These are phyloP conservation scores for Parapristionchus giblindavisi DNA, from an alignment of 2,888 invertebrate species.

Conservation along the genomic window DNA sequence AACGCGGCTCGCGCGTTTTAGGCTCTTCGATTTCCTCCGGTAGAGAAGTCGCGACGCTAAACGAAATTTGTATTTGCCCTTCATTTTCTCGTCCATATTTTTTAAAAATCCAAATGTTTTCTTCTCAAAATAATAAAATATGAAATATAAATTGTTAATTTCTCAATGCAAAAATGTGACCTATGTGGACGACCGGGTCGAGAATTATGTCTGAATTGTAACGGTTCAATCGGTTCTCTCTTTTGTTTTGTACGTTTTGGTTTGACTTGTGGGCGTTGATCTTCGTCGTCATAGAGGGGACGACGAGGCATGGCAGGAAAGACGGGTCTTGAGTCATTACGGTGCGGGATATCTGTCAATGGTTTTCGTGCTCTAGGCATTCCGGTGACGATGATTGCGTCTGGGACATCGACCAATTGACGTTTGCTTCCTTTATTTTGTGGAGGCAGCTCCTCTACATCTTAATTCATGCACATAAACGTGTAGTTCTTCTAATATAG, in stretches of 20 bases:
- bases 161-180: too few relatives aligned
- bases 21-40: conserved; percentile 46
- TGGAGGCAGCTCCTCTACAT: too few relatives aligned
- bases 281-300: not conserved
- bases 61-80: too few relatives aligned
- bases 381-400: not conserved
- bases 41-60: conserved; percentile 44
- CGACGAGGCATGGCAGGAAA: conserved; percentile 17
- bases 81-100: not conserved
- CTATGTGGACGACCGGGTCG: too few relatives aligned
- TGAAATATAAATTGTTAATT: not conserved
- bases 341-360: not conserved
- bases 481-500: too few relatives aligned
- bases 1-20: conserved; percentile 34
- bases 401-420: conserved; percentile 21
- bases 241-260: conserved; percentile 16
- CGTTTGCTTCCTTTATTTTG: not conserved
- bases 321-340: too few relatives aligned
- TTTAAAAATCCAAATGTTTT: not conserved
- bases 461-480: too few relatives aligned
- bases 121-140: not conserved
- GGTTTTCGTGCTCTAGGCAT: not conserved
- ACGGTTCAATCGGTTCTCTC: not conserved
- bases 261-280: not conserved
- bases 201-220: conserved; percentile 23